phyloP scores from a whole-genome alignment of 1,140 invertebrate genomes.

The Triops longicaudatus region DNA sequence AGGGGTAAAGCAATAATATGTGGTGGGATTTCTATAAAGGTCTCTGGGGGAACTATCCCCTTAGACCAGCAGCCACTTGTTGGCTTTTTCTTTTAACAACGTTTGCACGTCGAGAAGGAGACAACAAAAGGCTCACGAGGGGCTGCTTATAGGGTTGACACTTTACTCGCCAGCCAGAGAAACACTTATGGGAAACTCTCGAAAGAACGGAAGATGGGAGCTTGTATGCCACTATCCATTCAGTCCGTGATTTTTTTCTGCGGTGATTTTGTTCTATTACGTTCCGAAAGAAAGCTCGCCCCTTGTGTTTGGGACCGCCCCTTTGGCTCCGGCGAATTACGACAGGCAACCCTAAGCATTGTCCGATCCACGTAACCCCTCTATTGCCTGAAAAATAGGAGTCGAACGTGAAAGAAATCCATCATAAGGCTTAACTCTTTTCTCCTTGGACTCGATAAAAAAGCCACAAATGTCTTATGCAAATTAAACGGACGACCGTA shows the following conservation, averaged over 20 bases:
- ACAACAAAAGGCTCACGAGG: slow-evolving; percentile 3
- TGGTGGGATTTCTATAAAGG: not conserved
- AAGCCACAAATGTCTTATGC: slow-evolving; percentile 15
- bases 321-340: not conserved
- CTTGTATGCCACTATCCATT: not conserved
- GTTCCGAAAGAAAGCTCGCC: not conserved
- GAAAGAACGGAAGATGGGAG: not conserved
- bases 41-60: not conserved
- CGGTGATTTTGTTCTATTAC: not conserved
- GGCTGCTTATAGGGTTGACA: slow-evolving; percentile 14
- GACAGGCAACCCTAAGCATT: not conserved
- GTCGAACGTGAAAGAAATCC: not conserved
- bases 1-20: slow-evolving; percentile 11
- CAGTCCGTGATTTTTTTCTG: not conserved
- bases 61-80: slow-evolving; percentile 14
- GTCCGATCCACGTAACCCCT: not conserved
- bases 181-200: not conserved
- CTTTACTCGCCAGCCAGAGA: not conserved
- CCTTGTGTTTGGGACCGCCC: not conserved
- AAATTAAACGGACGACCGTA: not conserved
- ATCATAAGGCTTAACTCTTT: slow-evolving; percentile 2
- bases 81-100: not conserved
- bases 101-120: not conserved
- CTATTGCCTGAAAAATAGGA: not conserved
- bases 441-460: slow-evolving; percentile 6